Conservation (phyloP, 2,113 vertebrate species). For the Eclectus roratus region DNA sequence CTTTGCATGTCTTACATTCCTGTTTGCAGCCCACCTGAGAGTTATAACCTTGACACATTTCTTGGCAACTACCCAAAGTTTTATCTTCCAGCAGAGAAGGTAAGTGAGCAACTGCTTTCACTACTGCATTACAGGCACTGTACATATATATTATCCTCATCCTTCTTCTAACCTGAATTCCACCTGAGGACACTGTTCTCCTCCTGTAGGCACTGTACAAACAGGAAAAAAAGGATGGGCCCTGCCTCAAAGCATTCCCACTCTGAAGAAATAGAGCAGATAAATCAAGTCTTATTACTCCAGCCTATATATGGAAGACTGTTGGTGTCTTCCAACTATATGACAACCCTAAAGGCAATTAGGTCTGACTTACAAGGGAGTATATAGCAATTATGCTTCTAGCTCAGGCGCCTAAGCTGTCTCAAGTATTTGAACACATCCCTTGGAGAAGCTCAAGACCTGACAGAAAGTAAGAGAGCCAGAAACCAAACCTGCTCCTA, state of each 20-base stretch:
- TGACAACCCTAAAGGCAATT: neutral
- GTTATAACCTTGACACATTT: neutral
- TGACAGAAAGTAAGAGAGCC: neutral
- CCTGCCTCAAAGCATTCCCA: neutral
- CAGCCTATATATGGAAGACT: neutral
- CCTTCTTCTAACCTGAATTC: neutral
- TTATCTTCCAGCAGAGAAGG: constrained; percentile 24
- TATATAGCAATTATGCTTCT: neutral
- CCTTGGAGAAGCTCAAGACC: neutral
- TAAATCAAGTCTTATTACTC: neutral
- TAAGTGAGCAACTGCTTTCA: neutral
- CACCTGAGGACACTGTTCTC: neutral
- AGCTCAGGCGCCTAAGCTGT: neutral
- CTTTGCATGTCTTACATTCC: neutral
- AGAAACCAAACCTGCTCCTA: neutral
- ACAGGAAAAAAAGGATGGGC: neutral
- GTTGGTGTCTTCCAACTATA: neutral
- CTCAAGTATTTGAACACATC: neutral
- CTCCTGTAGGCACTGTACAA: neutral
- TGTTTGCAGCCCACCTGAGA: constrained; percentile 2
- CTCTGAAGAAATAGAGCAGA: neutral
- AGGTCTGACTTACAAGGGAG: neutral
- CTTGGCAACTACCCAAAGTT: neutral
- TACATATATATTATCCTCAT: neutral
- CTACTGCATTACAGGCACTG: neutral